These are phyloP conservation scores for Axis porcinus DNA, from an alignment of 2,113 vertebrate genomes.

Conservation along the genomic window DNA sequence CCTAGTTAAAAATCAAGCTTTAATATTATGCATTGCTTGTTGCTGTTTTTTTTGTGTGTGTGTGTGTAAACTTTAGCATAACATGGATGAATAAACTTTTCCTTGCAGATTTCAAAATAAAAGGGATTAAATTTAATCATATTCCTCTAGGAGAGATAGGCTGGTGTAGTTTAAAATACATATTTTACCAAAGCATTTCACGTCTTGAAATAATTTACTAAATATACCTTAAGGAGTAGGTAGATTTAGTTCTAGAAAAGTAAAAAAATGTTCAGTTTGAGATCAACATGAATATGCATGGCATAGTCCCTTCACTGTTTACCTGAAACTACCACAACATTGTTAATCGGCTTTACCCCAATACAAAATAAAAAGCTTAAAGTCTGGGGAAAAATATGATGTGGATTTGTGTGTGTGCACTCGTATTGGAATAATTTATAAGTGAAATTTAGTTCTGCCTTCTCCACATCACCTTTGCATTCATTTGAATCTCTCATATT, in stretches of 20 bases:
- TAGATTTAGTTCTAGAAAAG: slow-evolving; percentile 30
- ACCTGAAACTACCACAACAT: background rate
- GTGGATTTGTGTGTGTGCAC: background rate
- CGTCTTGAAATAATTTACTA: background rate
- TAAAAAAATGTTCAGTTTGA: background rate
- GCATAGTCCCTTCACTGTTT: background rate
- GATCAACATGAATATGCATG: background rate
- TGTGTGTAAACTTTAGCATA: background rate
- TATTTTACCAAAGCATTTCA: slow-evolving; percentile 64
- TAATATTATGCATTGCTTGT: background rate
- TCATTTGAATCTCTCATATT: background rate
- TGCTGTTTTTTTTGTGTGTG: background rate
- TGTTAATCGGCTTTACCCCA: background rate
- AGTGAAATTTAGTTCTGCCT: slow-evolving; percentile 65
- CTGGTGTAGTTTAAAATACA: slow-evolving; percentile 42
- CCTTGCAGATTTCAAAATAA: slow-evolving; percentile 23
- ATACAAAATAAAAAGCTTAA: background rate
- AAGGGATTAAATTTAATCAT: background rate
- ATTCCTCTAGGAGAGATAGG: background rate
- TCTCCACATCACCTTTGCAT: slow-evolving; percentile 19
- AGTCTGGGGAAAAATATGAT: background rate
- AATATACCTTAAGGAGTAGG: background rate
- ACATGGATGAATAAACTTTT: background rate
- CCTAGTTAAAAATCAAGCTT: background rate
- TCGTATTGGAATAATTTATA: slow-evolving; percentile 41